These are phyloP conservation scores for Epirrhoe alternata DNA, from an alignment of 2,888 invertebrate genomes.

Conservation along the genomic window DNA sequence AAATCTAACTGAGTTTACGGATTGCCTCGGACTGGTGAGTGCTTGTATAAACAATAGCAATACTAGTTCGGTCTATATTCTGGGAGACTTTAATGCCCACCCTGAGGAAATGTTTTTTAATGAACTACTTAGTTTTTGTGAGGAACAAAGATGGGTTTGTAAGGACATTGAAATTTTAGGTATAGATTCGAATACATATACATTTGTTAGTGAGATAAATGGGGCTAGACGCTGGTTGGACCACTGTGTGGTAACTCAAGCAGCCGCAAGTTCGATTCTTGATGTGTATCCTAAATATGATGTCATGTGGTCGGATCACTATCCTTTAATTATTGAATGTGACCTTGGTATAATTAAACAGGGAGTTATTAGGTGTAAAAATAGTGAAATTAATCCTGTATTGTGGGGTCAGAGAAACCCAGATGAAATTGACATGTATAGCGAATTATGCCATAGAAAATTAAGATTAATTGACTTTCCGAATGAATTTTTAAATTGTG, in stretches of 20 bases:
- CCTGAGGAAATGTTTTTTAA: background rate
- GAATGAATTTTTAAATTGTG: slow-evolving; percentile 7
- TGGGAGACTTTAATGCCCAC: slow-evolving; percentile 17
- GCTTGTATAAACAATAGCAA: no score
- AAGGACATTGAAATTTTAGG: background rate
- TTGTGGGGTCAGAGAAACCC: slow-evolving; percentile 18
- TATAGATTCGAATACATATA: slow-evolving; percentile 4
- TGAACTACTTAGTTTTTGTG: slow-evolving; percentile 12
- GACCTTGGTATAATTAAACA: slow-evolving; percentile 17
- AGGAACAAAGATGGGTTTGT: slow-evolving; percentile 12
- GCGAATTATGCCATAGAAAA: slow-evolving; percentile 4
- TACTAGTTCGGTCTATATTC: background rate
- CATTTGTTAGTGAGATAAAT: slow-evolving; percentile 17
- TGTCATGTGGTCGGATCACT: slow-evolving; percentile 37
- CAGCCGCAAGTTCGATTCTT: slow-evolving; percentile 13
- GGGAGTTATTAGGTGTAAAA: background rate
- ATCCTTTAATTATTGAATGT: slow-evolving; percentile 29
- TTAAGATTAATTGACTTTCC: slow-evolving; percentile 24
- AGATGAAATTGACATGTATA: slow-evolving; percentile 6
- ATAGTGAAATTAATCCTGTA: background rate
- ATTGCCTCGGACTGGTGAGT: no score
- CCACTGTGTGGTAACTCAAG: slow-evolving; percentile 24
- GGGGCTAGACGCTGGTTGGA: no score
- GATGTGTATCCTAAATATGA: slow-evolving; percentile 22
- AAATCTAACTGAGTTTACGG: no score